Conservation (phyloP, 1,140 invertebrate species). For the Chrysoperla carnea region DNA sequence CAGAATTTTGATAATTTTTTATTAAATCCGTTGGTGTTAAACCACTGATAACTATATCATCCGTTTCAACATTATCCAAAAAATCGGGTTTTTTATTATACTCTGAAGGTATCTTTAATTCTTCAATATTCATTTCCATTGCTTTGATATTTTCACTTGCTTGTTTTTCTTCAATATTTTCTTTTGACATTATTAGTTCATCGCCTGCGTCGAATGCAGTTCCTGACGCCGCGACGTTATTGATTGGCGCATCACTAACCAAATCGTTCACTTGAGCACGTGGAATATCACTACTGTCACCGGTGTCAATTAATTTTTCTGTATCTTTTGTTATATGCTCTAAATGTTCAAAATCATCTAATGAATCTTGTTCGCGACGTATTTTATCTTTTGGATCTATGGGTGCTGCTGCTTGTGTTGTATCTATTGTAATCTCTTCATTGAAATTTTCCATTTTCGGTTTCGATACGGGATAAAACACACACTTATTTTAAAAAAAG, state of each 20-base stretch:
- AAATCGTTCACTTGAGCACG: conserved; percentile 6
- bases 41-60: neutral
- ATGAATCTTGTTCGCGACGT: conserved; percentile 37
- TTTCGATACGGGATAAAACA: too few relatives aligned
- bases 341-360: conserved; percentile 53
- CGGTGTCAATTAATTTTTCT: conserved; percentile 8
- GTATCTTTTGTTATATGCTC: conserved; percentile 26
- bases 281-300: conserved; percentile 5
- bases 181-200: conserved; percentile 13
- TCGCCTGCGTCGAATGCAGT: conserved; percentile 10
- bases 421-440: neutral
- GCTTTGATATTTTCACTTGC: conserved; percentile 4
- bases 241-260: conserved; percentile 6
- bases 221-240: conserved; percentile 8
- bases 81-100: neutral
- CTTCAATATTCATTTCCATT: neutral
- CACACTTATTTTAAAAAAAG: too few relatives aligned
- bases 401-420: neutral
- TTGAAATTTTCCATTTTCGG: too few relatives aligned
- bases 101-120: neutral
- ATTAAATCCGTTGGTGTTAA: neutral
- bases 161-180: conserved; percentile 6
- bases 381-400: neutral
- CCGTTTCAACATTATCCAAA: neutral
- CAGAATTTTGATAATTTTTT: conserved; percentile 7